Evolutionary conservation across 1,140 invertebrate genomes (phyloP), one percentile per base, ranked within the genome.

Genomic region (Condylostylus longicornis): DNA sequence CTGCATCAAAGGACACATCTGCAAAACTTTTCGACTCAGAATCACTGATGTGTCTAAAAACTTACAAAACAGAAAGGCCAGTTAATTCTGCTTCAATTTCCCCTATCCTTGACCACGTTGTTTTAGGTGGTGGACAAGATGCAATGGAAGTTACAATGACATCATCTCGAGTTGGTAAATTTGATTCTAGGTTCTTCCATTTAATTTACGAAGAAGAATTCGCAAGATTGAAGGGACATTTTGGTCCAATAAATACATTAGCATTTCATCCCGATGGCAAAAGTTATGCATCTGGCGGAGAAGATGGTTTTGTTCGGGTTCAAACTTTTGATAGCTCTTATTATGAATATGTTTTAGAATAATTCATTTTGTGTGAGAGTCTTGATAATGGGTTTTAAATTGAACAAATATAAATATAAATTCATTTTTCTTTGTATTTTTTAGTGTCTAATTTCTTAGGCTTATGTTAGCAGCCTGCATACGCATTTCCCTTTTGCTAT

Each of bases 161-260:
- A 0, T 93, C 89, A 1, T 79, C 91, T 1, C 74, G 86, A 47
- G 76, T 87, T 38, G 96, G 95, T 18, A 98, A 98, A 69, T 99
- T 98, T 56, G 95, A 98, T 62, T 90, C 95, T 4, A 71, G 93
- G 31, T 95, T 99, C 63, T 99, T 87, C 72, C 94, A 98, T 65
- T 62, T 98, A 30, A 80, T 99, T n/a, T 98, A 96, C 61, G 95
- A 98, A 67, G 94, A 99, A 65, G 96, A 99, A 65, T 98, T 99
- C 65, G 95, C 82, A 1, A 68, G 93, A 37, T 79, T 99, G 0
- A 98, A 98, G 62, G 95, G 94, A 33, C 96, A 99, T 68, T 99
- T 99, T 58, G 96, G 96, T 49, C 96, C 96, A 2, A 98, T 99
- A 49, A 99, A 99, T 71, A 91, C 87, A 62, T 72, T 98, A 36